Evolutionary conservation across 2,888 invertebrate species (phyloP), one percentile per base, ranked within the genome.

Genomic region (Patella caerulea): DNA sequence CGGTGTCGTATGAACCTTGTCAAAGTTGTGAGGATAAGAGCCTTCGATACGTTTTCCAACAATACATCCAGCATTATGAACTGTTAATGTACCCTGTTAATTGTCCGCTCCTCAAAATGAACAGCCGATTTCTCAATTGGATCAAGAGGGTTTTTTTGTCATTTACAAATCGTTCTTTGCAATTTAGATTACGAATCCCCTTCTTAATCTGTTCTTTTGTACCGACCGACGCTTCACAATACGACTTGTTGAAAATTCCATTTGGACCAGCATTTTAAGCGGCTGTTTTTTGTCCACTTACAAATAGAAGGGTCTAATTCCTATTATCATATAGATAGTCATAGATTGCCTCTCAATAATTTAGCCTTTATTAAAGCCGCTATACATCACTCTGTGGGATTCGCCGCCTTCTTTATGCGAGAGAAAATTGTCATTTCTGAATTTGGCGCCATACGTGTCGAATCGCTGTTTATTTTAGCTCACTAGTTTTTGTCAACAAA

Each of bases 261-360:
- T 45, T 45, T 45, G 45, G 45, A 45, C 45, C 45, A 45, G 45
- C 9, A 45, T 45, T 45, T 45, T 45, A 45, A 45, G 45, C 45
- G 45, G 45, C 45, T 45, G 45, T 45, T 45, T 45, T 45, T 45
- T 45, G 45, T 45, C 45, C 45, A 45, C 45, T 45, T 45, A 45
- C 45, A 45, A 45, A 45, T 45, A 45, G 45, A 45, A 45, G 45
- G 45, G 45, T 45, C 45, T 45, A 45, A 45, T 45, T 19, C 19
- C 65, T 65, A 65, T 65, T 65, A 65, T 65, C 65, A 65, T 65
- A 65, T 65, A 65, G 65, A 65, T 65, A 65, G 65, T 24, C 24
- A 65, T 45, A 45, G 45, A 45, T 45, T 45, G 45, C 45, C 45
- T 45, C 45, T 45, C 45, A 45, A 45, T 45, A 45, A 45, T 65